phyloP scores from a whole-genome alignment of 2,113 vertebrate species.

The Panthera uncia region DNA sequence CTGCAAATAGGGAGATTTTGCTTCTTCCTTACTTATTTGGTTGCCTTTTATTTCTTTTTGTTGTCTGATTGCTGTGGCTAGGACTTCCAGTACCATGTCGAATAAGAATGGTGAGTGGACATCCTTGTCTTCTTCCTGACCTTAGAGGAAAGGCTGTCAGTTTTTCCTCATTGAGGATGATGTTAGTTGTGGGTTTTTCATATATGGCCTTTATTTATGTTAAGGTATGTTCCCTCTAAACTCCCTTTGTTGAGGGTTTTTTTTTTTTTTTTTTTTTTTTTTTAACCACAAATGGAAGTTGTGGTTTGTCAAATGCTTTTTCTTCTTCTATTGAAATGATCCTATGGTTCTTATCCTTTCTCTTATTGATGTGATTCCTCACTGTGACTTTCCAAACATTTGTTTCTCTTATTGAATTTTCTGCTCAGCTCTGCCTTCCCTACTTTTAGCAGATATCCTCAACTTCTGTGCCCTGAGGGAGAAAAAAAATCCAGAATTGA shows the following conservation, averaged over 20 bases:
- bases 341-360: not conserved
- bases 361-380: not conserved
- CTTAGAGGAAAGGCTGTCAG: not conserved
- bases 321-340: not conserved
- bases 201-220: not conserved
- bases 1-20: not conserved
- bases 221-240: not conserved
- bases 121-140: not conserved
- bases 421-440: not conserved
- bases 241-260: not conserved
- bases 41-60: not conserved
- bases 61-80: not conserved
- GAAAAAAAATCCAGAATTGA: not conserved
- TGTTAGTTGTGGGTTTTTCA: not conserved
- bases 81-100: not conserved
- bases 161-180: not conserved
- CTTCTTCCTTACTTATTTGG: not conserved
- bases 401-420: conserved; percentile 26
- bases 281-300: not conserved
- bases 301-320: not conserved
- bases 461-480: not conserved
- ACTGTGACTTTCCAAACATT: conserved; percentile 38
- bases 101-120: not conserved
- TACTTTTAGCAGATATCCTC: not conserved
- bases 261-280: not conserved